phyloP scores from a whole-genome alignment of 2,113 vertebrate species.

The Dasyornis broadbenti region DNA sequence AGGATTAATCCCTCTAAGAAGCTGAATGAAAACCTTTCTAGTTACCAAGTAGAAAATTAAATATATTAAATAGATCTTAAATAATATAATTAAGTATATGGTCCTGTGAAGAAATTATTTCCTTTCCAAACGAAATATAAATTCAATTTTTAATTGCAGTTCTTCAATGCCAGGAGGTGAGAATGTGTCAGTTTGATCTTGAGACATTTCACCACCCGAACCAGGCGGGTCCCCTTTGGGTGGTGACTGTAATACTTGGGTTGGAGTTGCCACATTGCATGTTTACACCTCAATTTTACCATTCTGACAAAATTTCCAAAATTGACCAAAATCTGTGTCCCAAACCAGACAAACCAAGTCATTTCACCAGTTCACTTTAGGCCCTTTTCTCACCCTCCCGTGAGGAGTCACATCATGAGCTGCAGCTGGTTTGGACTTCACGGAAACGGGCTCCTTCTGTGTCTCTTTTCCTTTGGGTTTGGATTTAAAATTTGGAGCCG shows the following conservation, averaged over 20 bases:
- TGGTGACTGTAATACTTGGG: not conserved
- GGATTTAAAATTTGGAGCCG: not conserved
- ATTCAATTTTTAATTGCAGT: not conserved
- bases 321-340: fast-evolving
- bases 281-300: not conserved
- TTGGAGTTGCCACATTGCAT: not conserved
- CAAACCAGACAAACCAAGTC: not conserved
- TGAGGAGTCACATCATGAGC: not conserved
- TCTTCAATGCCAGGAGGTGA: not conserved
- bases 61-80: not conserved
- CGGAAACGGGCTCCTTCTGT: not conserved
- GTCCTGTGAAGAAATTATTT: not conserved
- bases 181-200: not conserved
- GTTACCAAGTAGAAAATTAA: not conserved
- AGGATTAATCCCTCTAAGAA: conserved; percentile 6
- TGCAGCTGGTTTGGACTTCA: not conserved
- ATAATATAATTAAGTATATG: not conserved
- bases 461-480: fast-evolving
- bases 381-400: not conserved
- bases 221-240: not conserved
- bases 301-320: not conserved
- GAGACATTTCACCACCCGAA: not conserved
- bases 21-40: not conserved
- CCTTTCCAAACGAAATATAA: fast-evolving
- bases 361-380: not conserved